phyloP scores from a whole-genome alignment of 2,888 invertebrate species.

The Tinea semifulvella region DNA sequence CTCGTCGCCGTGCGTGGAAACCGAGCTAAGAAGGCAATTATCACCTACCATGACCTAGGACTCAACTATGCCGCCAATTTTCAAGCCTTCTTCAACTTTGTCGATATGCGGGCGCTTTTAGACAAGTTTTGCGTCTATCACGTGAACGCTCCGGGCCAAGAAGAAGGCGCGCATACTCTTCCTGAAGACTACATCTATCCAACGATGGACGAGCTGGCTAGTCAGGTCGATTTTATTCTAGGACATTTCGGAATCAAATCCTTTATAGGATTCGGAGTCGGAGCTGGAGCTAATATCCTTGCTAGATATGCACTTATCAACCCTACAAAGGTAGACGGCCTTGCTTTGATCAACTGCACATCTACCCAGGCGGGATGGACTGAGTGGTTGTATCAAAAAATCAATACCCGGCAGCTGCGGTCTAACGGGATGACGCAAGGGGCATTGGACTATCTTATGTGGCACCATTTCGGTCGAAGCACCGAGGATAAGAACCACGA shows the following conservation, averaged over 20 bases:
- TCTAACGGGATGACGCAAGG: slow-evolving; percentile 93
- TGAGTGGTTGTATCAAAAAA: slow-evolving; percentile 99
- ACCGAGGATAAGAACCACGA: slow-evolving; percentile 95
- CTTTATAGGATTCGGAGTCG: slow-evolving; percentile 97
- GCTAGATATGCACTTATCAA: slow-evolving; percentile 88
- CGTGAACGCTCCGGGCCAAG: slow-evolving; percentile 98
- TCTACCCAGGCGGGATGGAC: slow-evolving; percentile 97
- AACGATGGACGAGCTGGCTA: slow-evolving; percentile 94
- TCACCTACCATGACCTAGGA: slow-evolving; percentile 99
- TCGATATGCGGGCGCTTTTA: slow-evolving; percentile 87
- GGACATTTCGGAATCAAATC: slow-evolving; percentile 89
- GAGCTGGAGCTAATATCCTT: slow-evolving; percentile 96
- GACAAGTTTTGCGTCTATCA: slow-evolving; percentile 98
- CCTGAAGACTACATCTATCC: slow-evolving; percentile 92
- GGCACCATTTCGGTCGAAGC: slow-evolving; percentile 97
- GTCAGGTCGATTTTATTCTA: slow-evolving; percentile 89
- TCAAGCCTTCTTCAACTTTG: slow-evolving; percentile 94
- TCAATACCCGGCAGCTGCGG: slow-evolving; percentile 87
- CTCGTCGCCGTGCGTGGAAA: slow-evolving; percentile 95
- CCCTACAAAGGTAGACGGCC: slow-evolving; percentile 88
- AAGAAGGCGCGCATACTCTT: slow-evolving; percentile 91
- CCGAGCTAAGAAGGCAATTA: slow-evolving; percentile 88
- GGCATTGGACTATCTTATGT: slow-evolving; percentile 96
- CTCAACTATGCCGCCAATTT: slow-evolving; percentile 95
- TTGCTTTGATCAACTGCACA: slow-evolving; percentile 93